A percentile compares a stretch with the other conserved stretches of the same genome.
These are phyloP conservation scores for Crambe crambe DNA, from an alignment of 37 sponge, comb jelly and placozoan genomes.

Conservation along the genomic window DNA sequence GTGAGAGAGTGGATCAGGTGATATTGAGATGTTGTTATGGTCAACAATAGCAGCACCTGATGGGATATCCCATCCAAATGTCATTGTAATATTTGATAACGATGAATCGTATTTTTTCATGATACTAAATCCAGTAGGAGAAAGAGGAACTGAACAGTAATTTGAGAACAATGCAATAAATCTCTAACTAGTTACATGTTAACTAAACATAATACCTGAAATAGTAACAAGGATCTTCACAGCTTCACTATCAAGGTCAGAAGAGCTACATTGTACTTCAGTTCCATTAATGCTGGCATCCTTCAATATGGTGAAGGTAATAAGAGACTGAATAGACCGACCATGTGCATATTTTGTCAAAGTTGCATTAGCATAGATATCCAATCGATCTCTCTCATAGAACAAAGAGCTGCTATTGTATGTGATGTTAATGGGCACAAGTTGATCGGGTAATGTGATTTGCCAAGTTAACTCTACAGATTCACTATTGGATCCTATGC, in stretches of 20 bases:
- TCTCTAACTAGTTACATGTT: no score
- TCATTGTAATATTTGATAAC: no score
- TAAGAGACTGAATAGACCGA: not conserved
- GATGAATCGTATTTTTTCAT: no score
- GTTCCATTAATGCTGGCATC: not conserved
- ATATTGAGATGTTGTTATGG: no score
- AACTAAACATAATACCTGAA: no score
- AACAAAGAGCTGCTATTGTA: not conserved
- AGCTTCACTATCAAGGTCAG: not conserved
- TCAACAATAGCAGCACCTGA: no score
- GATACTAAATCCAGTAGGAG: no score
- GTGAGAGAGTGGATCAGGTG: no score
- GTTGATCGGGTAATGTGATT: not conserved
- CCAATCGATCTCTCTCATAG: not conserved
- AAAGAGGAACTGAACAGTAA: no score
- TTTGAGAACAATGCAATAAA: no score
- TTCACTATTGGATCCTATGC: not conserved
- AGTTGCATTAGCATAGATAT: not conserved
- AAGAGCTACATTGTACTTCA: not conserved
- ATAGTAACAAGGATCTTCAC: no score
- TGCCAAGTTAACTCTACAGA: not conserved
- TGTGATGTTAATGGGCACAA: not conserved
- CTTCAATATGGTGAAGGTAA: not conserved
- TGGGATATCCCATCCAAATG: no score
- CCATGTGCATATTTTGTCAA: not conserved